Evolutionary conservation across 2,888 invertebrate species (phyloP), one percentile per base, ranked within the genome.

Genomic region (Ophion obscuratus): DNA sequence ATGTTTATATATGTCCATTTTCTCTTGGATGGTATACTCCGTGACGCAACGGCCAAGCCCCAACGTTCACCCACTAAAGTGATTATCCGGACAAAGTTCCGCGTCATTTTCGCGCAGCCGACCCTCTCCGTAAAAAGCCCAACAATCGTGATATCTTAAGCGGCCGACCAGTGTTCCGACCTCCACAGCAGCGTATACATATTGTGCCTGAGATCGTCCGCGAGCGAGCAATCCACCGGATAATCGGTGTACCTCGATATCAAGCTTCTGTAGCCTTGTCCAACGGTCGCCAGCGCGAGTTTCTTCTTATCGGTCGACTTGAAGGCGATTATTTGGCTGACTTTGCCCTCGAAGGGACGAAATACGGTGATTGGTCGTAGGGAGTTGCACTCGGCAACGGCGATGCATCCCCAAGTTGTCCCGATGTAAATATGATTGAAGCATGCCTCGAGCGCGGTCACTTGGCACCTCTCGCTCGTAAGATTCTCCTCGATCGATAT

Each of bases 341-440:
- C 97, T 94, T 98, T 97, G 90, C 97, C 97, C 94, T 98, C 97
- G 92, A 97, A 98, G 0, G 98, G 98, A 61, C 98, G 95, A 95
- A 98, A 98, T n/a, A 99, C 97, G 4, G 98, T 98, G 83, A 98
- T 96, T 0, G 99, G 99, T 2, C 97, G 95, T 89, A 99, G 95
- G 0, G 97, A 96, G 81, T 95, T 95, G 24, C 97, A 96, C 93
- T 98, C 98, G 0, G 98, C 98, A 7, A 99, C 97, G 77, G 99
- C 97, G 68, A 99, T 95, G 93, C 98, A 98, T 36, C 99, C 99
- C 97, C 98, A 98, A 9, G 98, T 98, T 0, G 99, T 99, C 68
- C 99, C 99, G 86, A 98, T 97, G 94, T 98, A 98, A 62, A 99
- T 95, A 90, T 97, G 96, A 47, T 96, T 93, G 86, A 91, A 90